Evolutionary conservation across 2,888 invertebrate species (phyloP), one percentile per base, ranked within the genome.

Genomic region (Sesamia inferens): DNA sequence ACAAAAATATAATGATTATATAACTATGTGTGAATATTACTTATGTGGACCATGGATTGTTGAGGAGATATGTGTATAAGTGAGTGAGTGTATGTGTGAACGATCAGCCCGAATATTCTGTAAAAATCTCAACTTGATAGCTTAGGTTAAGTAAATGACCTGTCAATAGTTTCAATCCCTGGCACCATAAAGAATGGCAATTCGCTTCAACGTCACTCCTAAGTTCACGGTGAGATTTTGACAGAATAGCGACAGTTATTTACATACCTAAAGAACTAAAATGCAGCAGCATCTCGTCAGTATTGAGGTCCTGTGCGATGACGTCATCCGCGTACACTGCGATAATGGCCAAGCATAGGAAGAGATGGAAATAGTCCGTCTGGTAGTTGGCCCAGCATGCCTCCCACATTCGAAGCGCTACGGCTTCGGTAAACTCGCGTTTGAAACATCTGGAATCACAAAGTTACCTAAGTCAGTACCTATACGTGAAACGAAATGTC

Each of bases 311-410:
- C 94, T 99, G 99, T 51, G 98, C 98, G 82, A 99, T 98, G 70
- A 99, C 99, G 93, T 99, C 99, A 89, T 99, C 99, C 5, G 98
- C 98, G 91, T 99, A 99, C 51, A 99, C 98, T 58, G 98, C 98
- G 80, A 99, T 98, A 88, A 99, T 99, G 71, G 99, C 98, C 85
- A 99, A 97, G 91, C 99, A 99, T 72, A 99, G 97, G 94, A 99
- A 99, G 88, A 99, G 96, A 91, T 99, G 99, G 95, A 99, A 99
- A 93, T 99, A 99, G 92, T 99, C 99, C 0, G 99, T 99, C 90
- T 99, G 97, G 93, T 99, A 99, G 95, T 99, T 99, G 0, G 99
- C 98, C 99, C 99, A 99, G 94, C 99, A 99, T 5, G 99, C 98
- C 95, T 99, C 99, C 99, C 99, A 99, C 98, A 99, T 99, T 51